These are phyloP conservation scores for Trissolcus basalis DNA, from an alignment of 1,140 invertebrate species.

Conservation along the genomic window DNA sequence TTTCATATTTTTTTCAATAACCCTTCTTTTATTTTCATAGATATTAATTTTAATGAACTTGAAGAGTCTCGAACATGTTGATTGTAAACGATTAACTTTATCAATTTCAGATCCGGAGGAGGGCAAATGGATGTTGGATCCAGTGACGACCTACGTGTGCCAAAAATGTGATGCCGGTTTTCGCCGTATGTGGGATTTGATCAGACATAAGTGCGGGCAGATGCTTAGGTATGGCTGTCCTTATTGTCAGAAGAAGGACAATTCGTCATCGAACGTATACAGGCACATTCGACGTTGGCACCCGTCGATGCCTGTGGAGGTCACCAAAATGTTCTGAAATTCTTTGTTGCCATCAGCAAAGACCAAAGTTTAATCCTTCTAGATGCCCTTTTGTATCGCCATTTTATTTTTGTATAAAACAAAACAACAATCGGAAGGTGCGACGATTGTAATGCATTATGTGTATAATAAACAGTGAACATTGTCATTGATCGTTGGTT, in stretches of 20 bases:
- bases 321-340: constrained; percentile 63
- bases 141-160: constrained; percentile 64
- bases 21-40: no score
- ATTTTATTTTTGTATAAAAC: no score
- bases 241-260: constrained; percentile 71
- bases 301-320: constrained; percentile 61
- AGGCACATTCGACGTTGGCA: constrained; percentile 74
- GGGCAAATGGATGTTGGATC: constrained; percentile 36
- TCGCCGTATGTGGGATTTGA: constrained; percentile 73
- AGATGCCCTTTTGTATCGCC: no score
- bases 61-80: not conserved
- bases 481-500: not conserved
- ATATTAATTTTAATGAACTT: not conserved
- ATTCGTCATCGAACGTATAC: constrained; percentile 70
- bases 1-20: no score
- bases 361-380: no score
- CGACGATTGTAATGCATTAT: no score
- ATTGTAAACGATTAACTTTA: constrained; percentile 28
- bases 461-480: not conserved
- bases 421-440: no score
- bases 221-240: constrained; percentile 72
- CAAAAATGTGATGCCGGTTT: constrained; percentile 66
- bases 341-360: no score
- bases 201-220: constrained; percentile 71
- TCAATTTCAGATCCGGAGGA: constrained; percentile 44